phyloP scores from a whole-genome alignment of 2,113 vertebrate genomes.

The Felis catus region F.catus_Fca126_mat1.0 CM031415.1:61008001-61008500 shows the following conservation, averaged over 20 bases:
- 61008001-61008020: neutral
- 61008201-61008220: neutral
- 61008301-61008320: neutral
- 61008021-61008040: neutral
- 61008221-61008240: neutral
- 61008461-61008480: neutral
- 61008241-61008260: neutral
- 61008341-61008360: neutral
- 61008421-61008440: neutral
- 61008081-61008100: neutral
- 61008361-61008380: neutral
- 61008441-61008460: neutral
- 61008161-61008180: neutral
- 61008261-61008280: neutral
- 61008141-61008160: neutral
- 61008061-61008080: neutral
- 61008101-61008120: neutral
- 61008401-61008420: neutral
- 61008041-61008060: neutral
- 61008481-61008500: slow-evolving; percentile 55
- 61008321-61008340: neutral
- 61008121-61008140: slow-evolving; percentile 13
- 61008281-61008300: neutral
- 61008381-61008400: neutral
- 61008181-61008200: neutral